Conservation (phyloP, 1,140 invertebrate species). For the Diachasma alloeum region DNA sequence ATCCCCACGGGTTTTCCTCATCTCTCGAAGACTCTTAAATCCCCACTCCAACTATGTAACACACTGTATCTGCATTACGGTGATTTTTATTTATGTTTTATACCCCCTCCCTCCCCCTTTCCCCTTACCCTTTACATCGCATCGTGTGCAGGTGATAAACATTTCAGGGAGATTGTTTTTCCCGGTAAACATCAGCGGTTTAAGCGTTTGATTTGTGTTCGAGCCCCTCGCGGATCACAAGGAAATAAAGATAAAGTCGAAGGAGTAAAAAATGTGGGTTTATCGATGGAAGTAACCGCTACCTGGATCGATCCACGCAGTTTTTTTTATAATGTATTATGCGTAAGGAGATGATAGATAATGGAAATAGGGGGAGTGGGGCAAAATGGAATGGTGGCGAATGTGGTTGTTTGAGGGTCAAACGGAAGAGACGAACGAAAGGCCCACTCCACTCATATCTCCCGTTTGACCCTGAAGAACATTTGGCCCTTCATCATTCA, state of each 20-base stretch:
- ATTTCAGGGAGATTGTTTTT: not conserved
- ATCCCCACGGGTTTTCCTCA: not conserved
- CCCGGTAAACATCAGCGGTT: not conserved
- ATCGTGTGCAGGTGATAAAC: not conserved
- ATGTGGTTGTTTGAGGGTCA: too few relatives aligned
- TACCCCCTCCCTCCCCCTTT: not conserved
- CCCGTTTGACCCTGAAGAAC: too few relatives aligned
- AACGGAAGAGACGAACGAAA: too few relatives aligned
- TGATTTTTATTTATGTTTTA: constrained; percentile 1
- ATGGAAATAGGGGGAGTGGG: too few relatives aligned
- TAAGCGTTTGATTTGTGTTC: not conserved
- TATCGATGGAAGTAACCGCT: too few relatives aligned
- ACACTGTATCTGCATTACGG: not conserved
- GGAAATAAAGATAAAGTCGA: not conserved
- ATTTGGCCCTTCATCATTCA: too few relatives aligned
- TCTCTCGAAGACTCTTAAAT: not conserved
- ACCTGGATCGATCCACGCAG: too few relatives aligned
- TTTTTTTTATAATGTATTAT: too few relatives aligned
- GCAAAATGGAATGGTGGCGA: too few relatives aligned
- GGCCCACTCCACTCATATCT: too few relatives aligned
- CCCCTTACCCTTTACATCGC: too few relatives aligned
- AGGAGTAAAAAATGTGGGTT: not conserved
- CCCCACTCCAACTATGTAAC: not conserved
- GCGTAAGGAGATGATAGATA: too few relatives aligned
- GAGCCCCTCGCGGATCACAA: not conserved